Evolutionary conservation across 2,797 vertebrate genomes (phyloP).

Genomic region (Alca torda): DNA sequence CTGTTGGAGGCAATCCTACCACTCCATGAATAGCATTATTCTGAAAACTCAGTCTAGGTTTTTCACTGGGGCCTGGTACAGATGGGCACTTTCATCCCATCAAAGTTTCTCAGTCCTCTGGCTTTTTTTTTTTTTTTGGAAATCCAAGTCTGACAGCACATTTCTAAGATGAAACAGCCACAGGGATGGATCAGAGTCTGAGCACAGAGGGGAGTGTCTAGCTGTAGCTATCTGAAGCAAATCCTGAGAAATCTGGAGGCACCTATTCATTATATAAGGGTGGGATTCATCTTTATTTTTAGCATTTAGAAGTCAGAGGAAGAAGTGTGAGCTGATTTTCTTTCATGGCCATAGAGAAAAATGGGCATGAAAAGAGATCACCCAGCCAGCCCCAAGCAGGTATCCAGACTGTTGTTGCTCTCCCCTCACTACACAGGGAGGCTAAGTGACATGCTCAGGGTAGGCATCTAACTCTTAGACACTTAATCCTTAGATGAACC

Average conservation of each 20-base stretch:
- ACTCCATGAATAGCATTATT: neutral
- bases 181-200: neutral
- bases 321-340: neutral
- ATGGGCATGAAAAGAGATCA: neutral
- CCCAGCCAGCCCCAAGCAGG: neutral
- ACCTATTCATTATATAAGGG: neutral
- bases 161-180: neutral
- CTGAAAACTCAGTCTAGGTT: neutral
- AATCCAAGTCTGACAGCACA: neutral
- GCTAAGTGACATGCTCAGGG: neutral
- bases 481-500: neutral
- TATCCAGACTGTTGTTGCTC: neutral
- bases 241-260: neutral
- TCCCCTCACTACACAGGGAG: neutral
- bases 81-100: neutral
- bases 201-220: neutral
- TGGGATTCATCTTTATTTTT: neutral
- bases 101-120: neutral
- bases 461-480: neutral
- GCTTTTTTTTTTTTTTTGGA: neutral
- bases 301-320: neutral
- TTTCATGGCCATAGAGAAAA: neutral
- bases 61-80: neutral
- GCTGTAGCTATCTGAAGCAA: neutral
- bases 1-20: neutral